These are phyloP conservation scores for Dryobates pubescens DNA, from an alignment of 2,797 vertebrate genomes.

Conservation along the genomic window DNA sequence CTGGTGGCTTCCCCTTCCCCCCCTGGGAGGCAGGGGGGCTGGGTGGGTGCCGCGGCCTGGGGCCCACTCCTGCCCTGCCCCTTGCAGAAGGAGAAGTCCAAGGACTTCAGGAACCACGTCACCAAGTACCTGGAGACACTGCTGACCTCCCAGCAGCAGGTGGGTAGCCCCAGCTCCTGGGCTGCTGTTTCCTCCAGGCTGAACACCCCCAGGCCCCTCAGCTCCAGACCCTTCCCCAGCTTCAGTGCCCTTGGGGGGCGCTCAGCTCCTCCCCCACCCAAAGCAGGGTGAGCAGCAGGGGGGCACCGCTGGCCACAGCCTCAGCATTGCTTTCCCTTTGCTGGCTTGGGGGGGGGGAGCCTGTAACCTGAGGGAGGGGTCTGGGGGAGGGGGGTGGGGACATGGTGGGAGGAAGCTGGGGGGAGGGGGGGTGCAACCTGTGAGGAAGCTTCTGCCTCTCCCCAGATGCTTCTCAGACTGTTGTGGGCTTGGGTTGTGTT, in stretches of 20 bases:
- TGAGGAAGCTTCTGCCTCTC: background rate
- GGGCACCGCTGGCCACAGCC: background rate
- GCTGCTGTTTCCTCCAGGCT: no score
- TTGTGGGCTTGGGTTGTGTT: background rate
- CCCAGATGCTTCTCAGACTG: rapidly evolving
- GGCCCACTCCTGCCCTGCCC: background rate
- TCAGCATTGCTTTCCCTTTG: no score
- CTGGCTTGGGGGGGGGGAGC: background rate
- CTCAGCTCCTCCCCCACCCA: background rate
- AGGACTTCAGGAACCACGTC: slow-evolving; percentile 91
- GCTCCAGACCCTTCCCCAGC: no score
- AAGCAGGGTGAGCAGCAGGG: rapidly evolving
- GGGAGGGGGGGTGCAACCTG: no score
- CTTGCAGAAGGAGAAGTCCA: slow-evolving; percentile 92
- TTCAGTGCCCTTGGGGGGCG: no score
- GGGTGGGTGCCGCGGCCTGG: background rate
- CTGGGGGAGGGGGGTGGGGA: no score
- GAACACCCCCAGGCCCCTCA: no score
- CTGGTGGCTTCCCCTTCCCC: background rate
- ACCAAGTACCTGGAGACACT: slow-evolving; percentile 91
- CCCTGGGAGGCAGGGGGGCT: background rate
- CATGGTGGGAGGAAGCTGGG: no score
- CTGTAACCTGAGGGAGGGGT: no score
- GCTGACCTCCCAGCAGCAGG: slow-evolving; percentile 93
- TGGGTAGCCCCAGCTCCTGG: slow-evolving; percentile 62